Evolutionary conservation across 2,113 vertebrate genomes (phyloP).

Genomic region (Oncorhynchus tshawytscha): DNA sequence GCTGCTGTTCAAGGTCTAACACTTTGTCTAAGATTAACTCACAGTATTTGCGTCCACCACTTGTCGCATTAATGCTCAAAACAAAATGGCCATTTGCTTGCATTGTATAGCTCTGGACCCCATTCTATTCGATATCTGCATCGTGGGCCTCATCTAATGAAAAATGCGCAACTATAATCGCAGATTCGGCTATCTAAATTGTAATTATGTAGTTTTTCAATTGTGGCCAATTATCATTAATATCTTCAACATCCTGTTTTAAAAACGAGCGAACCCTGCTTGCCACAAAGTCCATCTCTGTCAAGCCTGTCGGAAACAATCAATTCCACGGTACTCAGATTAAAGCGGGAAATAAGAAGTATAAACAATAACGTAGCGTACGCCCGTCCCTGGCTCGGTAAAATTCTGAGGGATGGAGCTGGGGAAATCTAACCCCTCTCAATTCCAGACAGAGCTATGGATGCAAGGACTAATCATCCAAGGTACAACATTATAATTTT

Average conservation of each 20-base stretch:
- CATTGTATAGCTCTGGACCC: conserved; percentile 51
- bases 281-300: conserved; percentile 55
- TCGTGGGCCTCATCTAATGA: conserved; percentile 59
- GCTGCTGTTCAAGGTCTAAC: conserved; percentile 45
- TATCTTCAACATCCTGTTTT: conserved; percentile 55
- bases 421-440: too few relatives aligned
- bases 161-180: conserved; percentile 41
- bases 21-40: conserved; percentile 40
- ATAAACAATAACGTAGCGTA: too few relatives aligned
- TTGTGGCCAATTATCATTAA: conserved; percentile 72
- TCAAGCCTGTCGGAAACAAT: conserved; percentile 64
- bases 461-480: too few relatives aligned
- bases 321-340: conserved; percentile 59
- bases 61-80: background rate
- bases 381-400: too few relatives aligned
- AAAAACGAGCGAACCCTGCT: background rate
- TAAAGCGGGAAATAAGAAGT: conserved; percentile 54
- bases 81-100: conserved; percentile 46
- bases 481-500: too few relatives aligned
- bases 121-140: conserved; percentile 58
- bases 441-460: too few relatives aligned
- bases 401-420: too few relatives aligned
- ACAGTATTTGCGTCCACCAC: conserved; percentile 38
- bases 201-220: conserved; percentile 54
- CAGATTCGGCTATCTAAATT: conserved; percentile 53